Conservation (phyloP, 2,888 invertebrate genomes). For the Sericinus montela region DNA sequence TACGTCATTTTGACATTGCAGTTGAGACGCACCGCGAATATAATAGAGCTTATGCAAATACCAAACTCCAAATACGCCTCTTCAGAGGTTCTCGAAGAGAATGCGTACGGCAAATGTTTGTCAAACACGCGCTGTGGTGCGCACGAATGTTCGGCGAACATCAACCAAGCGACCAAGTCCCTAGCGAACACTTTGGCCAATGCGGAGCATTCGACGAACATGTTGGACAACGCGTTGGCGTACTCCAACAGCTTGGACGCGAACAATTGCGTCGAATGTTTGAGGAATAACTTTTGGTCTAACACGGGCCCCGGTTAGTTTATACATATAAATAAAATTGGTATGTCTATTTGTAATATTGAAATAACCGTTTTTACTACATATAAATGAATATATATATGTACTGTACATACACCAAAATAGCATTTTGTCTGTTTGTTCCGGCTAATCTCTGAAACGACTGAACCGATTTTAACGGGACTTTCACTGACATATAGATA, state of each 20-base stretch:
- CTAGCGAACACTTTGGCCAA: not conserved
- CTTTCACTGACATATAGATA: no score
- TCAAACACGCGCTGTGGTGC: not conserved
- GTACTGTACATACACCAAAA: no score
- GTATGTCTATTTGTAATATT: no score
- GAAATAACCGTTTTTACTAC: no score
- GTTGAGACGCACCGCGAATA: constrained; percentile 1
- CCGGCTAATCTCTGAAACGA: no score
- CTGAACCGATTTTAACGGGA: no score
- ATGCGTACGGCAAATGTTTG: not conserved
- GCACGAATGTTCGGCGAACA: not conserved
- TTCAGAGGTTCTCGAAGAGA: not conserved
- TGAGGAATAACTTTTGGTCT: constrained; percentile 13
- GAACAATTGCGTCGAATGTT: constrained; percentile 15
- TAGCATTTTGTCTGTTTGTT: no score
- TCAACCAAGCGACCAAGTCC: not conserved
- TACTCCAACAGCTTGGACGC: constrained; percentile 5
- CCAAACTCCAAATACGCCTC: constrained; percentile 4
- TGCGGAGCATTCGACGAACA: not conserved
- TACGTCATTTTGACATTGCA: no score
- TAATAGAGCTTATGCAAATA: constrained; percentile 16
- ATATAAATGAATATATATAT: no score
- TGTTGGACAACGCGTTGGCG: not conserved
- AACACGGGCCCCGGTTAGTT: constrained; percentile 4
- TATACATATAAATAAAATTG: no score